A percentile compares a stretch with the other conserved stretches of the same genome.
Conservation (phyloP, 2,797 vertebrate species). For the Ctenopoma kingsleyae region DNA sequence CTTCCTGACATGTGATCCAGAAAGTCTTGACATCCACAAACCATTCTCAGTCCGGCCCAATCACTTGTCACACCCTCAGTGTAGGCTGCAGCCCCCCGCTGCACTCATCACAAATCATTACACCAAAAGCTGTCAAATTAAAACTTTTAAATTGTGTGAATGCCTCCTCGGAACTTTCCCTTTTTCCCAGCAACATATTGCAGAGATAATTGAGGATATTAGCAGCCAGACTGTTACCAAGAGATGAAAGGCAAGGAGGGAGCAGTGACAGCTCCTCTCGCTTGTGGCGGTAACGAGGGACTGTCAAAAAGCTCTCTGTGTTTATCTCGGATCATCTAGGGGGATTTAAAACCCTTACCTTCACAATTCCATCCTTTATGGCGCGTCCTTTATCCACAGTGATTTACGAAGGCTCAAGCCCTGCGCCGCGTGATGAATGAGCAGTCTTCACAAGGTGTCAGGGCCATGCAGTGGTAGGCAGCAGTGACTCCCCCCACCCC, state of each 20-base stretch:
- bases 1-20: conserved; percentile 65
- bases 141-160: conserved; percentile 80
- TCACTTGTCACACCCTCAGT: conserved; percentile 60
- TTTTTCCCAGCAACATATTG: conserved; percentile 80
- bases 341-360: conserved; percentile 85
- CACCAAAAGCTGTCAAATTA: conserved; percentile 85
- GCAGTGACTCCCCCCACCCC: conserved; percentile 21
- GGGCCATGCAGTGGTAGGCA: conserved; percentile 74
- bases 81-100: conserved; percentile 37
- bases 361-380: conserved; percentile 83
- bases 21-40: conserved; percentile 57
- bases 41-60: conserved; percentile 53
- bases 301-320: conserved; percentile 84
- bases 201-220: conserved; percentile 87
- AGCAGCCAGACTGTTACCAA: conserved; percentile 82
- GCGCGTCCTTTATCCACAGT: conserved; percentile 82
- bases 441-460: conserved; percentile 82
- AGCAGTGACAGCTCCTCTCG: conserved; percentile 80
- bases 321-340: conserved; percentile 86
- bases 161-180: conserved; percentile 75
- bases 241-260: conserved; percentile 80
- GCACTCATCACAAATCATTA: conserved; percentile 74
- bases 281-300: conserved; percentile 80
- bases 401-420: conserved; percentile 83
- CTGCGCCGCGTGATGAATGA: conserved; percentile 83